Percentiles rank a stretch among this genome's conserved stretches.
phyloP scores from a whole-genome alignment of 2,113 vertebrate species.

The Macrotis lagotis region DNA sequence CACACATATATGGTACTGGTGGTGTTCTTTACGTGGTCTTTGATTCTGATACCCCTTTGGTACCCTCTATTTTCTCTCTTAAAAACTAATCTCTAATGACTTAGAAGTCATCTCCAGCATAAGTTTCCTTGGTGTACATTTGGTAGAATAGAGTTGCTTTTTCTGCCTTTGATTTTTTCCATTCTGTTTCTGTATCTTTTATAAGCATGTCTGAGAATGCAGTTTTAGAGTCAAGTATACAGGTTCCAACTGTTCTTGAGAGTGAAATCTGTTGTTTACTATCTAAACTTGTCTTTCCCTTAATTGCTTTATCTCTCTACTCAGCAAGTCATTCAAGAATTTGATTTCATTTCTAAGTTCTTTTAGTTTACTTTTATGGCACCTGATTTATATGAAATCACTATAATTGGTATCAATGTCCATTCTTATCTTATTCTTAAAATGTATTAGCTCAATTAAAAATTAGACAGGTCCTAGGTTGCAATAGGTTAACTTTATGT shows the following conservation, averaged over 20 bases:
- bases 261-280: not conserved
- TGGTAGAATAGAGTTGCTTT: not conserved
- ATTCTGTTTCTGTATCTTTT: not conserved
- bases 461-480: not conserved
- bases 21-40: not conserved
- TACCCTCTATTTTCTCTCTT: not conserved
- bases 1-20: too few species aligned
- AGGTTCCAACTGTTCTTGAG: not conserved
- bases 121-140: not conserved
- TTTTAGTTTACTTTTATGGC: not conserved
- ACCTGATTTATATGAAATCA: not conserved
- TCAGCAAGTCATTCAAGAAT: not conserved
- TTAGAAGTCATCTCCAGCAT: not conserved
- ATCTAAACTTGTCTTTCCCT: not conserved
- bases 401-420: not conserved
- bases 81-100: not conserved
- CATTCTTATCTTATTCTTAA: not conserved
- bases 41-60: not conserved
- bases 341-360: not conserved
- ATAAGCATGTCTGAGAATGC: not conserved
- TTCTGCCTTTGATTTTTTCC: not conserved
- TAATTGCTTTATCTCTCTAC: not conserved
- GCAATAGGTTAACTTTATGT: not conserved
- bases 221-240: not conserved
- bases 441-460: not conserved